Percentiles rank a stretch among this genome's conserved stretches.
phyloP scores from a whole-genome alignment of 2,888 invertebrate genomes.

The Harpalus rubripes region DNA sequence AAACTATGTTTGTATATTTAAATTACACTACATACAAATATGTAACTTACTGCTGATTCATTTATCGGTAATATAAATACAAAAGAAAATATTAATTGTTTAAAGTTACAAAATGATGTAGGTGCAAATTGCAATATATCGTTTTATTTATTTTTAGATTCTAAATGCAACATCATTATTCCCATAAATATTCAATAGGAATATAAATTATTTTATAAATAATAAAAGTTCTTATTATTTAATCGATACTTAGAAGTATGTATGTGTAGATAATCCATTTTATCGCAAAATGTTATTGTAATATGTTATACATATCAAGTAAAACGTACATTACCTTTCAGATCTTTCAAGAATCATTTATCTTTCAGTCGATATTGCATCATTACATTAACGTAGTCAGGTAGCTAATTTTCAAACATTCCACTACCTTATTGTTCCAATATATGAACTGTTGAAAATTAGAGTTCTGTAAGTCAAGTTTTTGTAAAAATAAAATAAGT shows the following conservation, averaged over 20 bases:
- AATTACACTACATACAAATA: too few relatives aligned
- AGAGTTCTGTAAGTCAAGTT: too few relatives aligned
- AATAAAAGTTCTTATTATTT: not conserved
- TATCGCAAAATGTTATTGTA: not conserved
- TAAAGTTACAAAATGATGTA: not conserved
- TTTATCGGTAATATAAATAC: too few relatives aligned
- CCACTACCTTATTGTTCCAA: not conserved
- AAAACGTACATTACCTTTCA: not conserved
- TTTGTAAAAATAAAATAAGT: too few relatives aligned
- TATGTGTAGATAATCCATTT: not conserved
- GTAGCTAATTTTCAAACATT: not conserved
- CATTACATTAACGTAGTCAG: not conserved
- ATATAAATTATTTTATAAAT: too few relatives aligned
- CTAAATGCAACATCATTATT: too few relatives aligned
- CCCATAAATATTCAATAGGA: too few relatives aligned
- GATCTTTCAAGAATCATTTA: not conserved
- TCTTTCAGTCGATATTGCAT: too few relatives aligned
- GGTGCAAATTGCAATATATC: not conserved
- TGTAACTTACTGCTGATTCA: too few relatives aligned
- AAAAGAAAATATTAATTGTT: too few relatives aligned
- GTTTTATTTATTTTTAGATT: not conserved
- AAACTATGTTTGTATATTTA: too few relatives aligned
- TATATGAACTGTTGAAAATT: too few relatives aligned
- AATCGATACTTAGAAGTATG: not conserved
- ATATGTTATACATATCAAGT: not conserved